Base-by-base conservation (phyloP, 37 sponge, comb jelly and placozoan species). In the Aplysina aerophoba region DNA sequence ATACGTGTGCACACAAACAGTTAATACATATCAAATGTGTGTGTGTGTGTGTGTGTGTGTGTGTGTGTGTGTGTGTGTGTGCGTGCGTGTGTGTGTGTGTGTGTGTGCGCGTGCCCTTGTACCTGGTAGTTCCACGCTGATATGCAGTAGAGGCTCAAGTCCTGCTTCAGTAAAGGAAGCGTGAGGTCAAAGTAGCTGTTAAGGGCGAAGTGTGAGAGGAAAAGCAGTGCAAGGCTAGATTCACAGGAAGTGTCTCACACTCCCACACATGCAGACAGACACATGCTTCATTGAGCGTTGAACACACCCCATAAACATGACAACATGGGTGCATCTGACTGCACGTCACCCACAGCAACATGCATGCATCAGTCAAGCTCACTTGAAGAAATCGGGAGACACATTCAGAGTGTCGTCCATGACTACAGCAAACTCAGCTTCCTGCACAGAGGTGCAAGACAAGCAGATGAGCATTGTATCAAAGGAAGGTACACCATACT, bases 121-220 rank as follows among this genome's bases (percentile, higher is more conserved):
- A 81, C 82, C 82, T 65, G 91, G 61, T 95, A 93, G 65, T 97
- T 97, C 97, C 97, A 97, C 0, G 97, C 97, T 30, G 97, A 97
- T n/a, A 97, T 64, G 54, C 97, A 97, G 79, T 93, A 97, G 0
- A 97, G 59, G 13, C 87, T 84, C 0, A 28, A 5, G 81, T 97
- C 96, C 79, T 85, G 71, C 33, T 81, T 86, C 68, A 97, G 74
- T 30, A 97, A 72, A 30, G 55, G 85, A 13, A 90, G 11, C 4
- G 96, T 93, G 82, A 92, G 94, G 80, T 94, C 91, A 82, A 97
- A 97, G 73, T 95, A 97, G 67, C 93, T 85, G 54, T 0, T 15
- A 15, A 44, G 50, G 8, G 50, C 6, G 3, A 44, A 44, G 50
- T 3, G 50, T 3, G 50, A 44, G 50, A 44, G 6, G 8, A 3